Base-by-base conservation (phyloP, 2,888 invertebrate genomes). In the Eristalis tenax region DNA sequence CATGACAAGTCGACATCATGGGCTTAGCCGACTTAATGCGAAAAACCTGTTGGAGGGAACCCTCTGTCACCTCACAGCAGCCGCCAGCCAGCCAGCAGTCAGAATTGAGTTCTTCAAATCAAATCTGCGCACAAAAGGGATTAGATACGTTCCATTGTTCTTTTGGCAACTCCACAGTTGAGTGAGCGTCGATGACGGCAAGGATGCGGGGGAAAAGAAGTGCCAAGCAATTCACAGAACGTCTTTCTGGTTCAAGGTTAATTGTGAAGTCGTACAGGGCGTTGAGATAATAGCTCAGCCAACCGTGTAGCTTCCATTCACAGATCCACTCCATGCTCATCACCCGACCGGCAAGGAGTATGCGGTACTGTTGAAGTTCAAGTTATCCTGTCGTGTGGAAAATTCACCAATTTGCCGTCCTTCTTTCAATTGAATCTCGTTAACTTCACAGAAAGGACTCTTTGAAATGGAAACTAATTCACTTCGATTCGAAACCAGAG, bases 111-210 rank as follows among this genome's bases (percentile, higher is more conserved):
- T 50, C 18, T 50, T 76, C 23, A 77, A 83, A 73, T 56, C 61
- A 68, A 77, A 77, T 77, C 50, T 83, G 66, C 82, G 66, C 66
- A 56, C 64, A 64, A 74, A 74, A n/a, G 64, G 77, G 66, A 83
- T 77, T 68, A 77, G 71, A 40, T 83, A 32, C 50, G 28, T 64
- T 22, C 64, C 35, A 74, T 74, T 74, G 74, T 65, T 74, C 56
- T 50, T 28, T 61, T 10, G 5, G 61, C 4, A 40, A 40, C 26
- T 18, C 38, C 61, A 38, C 35, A 56, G 15, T 28, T 35, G 6
- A 18, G 59, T 5, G n/a, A 3, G n/a, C 15, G 59, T 3, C 13
- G 22, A 56, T 32, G 35, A 18, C 11, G 38, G 28, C n/a, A n/a
- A 26, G 64, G 4, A 32, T 32, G 32, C 32, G 11, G 13, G 38